phyloP scores from a whole-genome alignment of 2,888 invertebrate genomes.

The Rhopalosiphum nymphaeae region DNA sequence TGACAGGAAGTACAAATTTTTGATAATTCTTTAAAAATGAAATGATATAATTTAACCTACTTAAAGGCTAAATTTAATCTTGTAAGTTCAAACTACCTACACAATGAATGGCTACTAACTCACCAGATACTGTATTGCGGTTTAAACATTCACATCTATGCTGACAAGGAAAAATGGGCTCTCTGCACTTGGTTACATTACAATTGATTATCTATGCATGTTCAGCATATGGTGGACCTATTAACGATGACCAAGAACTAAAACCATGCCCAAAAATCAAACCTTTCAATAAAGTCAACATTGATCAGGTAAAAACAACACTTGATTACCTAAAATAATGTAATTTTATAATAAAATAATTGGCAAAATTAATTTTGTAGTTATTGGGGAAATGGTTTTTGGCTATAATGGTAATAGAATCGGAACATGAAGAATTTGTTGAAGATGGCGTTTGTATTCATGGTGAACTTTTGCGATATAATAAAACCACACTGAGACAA shows the following conservation, averaged over 20 bases:
- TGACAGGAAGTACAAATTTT: constrained; percentile 37
- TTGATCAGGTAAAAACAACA: constrained; percentile 65
- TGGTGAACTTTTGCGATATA: constrained; percentile 67
- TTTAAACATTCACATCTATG: background rate
- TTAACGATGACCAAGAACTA: constrained; percentile 60
- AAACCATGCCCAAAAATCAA: constrained; percentile 67
- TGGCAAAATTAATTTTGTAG: constrained; percentile 51
- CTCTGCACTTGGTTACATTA: background rate
- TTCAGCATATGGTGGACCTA: constrained; percentile 11
- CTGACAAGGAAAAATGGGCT: background rate
- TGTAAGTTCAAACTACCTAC: constrained; percentile 46
- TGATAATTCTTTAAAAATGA: constrained; percentile 30
- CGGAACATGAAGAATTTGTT: constrained; percentile 67
- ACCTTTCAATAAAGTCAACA: constrained; percentile 64
- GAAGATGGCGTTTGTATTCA: constrained; percentile 68
- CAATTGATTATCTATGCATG: background rate
- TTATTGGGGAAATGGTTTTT: constrained; percentile 68
- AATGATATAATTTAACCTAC: constrained; percentile 39
- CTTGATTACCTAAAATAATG: background rate
- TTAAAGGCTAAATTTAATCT: constrained; percentile 54
- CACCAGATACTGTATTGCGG: constrained; percentile 7
- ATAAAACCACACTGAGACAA: constrained; percentile 67
- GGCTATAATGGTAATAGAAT: constrained; percentile 67
- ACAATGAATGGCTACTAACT: background rate
- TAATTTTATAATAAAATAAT: background rate